Conservation (phyloP, 2,113 vertebrate genomes). For the Silurus glanis region DNA sequence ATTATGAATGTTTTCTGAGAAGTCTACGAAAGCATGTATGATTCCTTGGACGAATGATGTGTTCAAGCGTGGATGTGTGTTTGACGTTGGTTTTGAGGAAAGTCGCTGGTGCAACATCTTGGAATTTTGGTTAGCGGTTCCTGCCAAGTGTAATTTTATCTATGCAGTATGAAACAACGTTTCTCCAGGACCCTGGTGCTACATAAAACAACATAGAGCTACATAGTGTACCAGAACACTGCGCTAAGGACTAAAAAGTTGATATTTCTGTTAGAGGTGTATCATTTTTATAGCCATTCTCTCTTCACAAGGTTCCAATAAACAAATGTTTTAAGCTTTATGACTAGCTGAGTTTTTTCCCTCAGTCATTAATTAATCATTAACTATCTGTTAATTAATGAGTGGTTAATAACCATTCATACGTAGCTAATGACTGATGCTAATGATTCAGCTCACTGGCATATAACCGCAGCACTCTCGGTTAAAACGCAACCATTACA, state of each 20-base stretch:
- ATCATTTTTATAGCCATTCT: neutral
- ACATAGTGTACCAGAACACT: too few species aligned
- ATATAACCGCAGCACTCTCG: too few species aligned
- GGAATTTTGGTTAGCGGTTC: neutral
- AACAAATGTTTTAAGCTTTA: neutral
- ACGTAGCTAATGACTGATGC: neutral
- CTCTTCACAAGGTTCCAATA: neutral
- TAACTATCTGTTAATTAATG: neutral
- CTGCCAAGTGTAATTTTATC: neutral
- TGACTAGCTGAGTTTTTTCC: neutral
- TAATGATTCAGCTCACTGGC: neutral
- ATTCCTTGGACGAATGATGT: neutral
- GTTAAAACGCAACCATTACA: neutral
- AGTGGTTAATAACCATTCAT: neutral
- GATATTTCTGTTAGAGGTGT: neutral
- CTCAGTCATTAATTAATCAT: neutral
- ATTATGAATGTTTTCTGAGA: slow-evolving; percentile 68
- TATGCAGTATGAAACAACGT: neutral
- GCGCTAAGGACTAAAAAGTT: too few species aligned
- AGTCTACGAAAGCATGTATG: slow-evolving; percentile 46
- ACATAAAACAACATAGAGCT: too few species aligned
- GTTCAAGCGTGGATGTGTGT: neutral
- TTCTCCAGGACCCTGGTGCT: too few species aligned
- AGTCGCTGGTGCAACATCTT: too few species aligned
- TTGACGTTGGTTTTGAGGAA: neutral